phyloP scores from a whole-genome alignment of 2,797 vertebrate species.

The Paedocypris micromegethes region DNA sequence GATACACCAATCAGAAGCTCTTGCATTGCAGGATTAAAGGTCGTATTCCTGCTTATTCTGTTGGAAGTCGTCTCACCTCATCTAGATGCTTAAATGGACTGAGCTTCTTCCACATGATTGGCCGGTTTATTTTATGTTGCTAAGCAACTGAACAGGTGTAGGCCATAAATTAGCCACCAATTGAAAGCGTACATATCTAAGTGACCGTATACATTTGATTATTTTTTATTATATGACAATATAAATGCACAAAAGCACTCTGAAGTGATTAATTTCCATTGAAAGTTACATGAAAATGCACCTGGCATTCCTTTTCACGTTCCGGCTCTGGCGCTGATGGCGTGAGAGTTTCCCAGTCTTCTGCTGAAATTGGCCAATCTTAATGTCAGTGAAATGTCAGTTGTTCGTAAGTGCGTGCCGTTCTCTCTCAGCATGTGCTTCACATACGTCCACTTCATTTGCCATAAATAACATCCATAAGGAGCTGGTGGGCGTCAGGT shows the following conservation, averaged over 20 bases:
- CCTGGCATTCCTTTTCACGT: constrained; percentile 49
- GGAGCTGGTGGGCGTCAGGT: constrained; percentile 56
- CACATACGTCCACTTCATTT: constrained; percentile 70
- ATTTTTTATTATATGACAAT: too few species aligned
- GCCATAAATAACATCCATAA: constrained; percentile 68
- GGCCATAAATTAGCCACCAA: too few species aligned
- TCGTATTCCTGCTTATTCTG: too few species aligned
- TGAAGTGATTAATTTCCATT: constrained; percentile 9
- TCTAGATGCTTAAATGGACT: too few species aligned
- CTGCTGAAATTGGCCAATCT: constrained; percentile 78
- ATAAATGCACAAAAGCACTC: background rate
- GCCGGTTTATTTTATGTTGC: too few species aligned
- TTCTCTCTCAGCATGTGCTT: constrained; percentile 71
- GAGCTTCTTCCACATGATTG: too few species aligned
- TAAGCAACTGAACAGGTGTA: too few species aligned
- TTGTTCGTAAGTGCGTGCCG: constrained; percentile 73
- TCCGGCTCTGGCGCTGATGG: constrained; percentile 53
- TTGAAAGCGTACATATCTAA: too few species aligned
- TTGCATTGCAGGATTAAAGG: too few species aligned
- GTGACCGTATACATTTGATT: too few species aligned
- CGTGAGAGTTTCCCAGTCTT: constrained; percentile 61
- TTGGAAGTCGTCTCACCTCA: too few species aligned
- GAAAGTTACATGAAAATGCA: constrained; percentile 23
- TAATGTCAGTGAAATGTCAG: constrained; percentile 81
- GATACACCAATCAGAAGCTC: too few species aligned